Conservation (phyloP, 2,888 invertebrate genomes). For the Malthinus flaveolus region DNA sequence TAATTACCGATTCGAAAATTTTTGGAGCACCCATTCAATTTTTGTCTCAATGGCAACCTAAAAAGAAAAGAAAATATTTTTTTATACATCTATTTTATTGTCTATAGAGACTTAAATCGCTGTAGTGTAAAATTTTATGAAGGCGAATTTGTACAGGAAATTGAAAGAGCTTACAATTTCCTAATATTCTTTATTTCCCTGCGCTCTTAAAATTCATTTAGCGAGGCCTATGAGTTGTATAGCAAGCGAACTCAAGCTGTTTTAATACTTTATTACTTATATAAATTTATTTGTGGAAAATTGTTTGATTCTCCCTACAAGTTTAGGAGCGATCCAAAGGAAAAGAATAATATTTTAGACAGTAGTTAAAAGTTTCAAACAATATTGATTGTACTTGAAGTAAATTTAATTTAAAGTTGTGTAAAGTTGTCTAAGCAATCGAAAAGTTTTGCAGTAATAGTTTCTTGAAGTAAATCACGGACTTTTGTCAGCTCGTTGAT, state of each 20-base stretch:
- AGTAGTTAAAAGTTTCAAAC: neutral
- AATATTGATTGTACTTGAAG: neutral
- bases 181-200: constrained; percentile 10
- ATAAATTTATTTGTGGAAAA: too few species aligned
- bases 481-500: too few species aligned
- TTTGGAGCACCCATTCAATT: too few species aligned
- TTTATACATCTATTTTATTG: constrained; percentile 2
- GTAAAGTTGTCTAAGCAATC: neutral
- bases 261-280: too few species aligned
- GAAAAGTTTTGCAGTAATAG: neutral
- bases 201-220: neutral
- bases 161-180: constrained; percentile 10
- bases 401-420: constrained; percentile 5
- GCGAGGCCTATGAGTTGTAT: constrained; percentile 1
- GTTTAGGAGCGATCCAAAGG: too few species aligned
- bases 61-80: neutral
- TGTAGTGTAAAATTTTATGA: constrained; percentile 7
- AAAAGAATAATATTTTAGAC: neutral
- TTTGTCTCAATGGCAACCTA: too few species aligned
- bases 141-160: constrained; percentile 2
- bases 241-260: neutral
- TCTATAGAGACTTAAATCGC: constrained; percentile 5
- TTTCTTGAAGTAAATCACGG: too few species aligned
- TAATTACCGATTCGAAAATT: too few species aligned
- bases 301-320: too few species aligned